Base-by-base conservation (phyloP, 2,888 invertebrate genomes). In the Orthonevra nobilis region DNA sequence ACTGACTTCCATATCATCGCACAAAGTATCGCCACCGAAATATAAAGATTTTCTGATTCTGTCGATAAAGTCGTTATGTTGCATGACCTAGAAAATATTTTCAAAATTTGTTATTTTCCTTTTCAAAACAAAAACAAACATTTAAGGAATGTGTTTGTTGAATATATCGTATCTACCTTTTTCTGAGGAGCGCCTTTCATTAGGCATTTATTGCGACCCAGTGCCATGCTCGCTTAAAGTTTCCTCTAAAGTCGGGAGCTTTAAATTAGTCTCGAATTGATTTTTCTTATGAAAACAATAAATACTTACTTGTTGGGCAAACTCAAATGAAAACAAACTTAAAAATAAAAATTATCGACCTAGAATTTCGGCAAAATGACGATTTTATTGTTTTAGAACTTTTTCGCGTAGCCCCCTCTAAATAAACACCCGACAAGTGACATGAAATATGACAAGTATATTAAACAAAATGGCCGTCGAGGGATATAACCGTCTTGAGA, bases 11-110 rank as follows among this genome's bases (percentile, higher is more conserved):
- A 90, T 96, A 93, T 84, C 96, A 91, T 73, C 95, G 93, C 77
- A 96, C 89, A 85, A 94, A 94, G 81, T 95, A 93, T 93, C 74
- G 92, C 93, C 92, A 68, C 96, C 96, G 89, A 96, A 98, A 87
- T 97, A 97, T 52, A 98, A 90, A 1, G 96, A 94, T 89, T 97
- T 97, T 12, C 93, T 93, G 83, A 98, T 94, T 83, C 97, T 91
- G 84, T 93, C 92, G 81, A 96, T 90, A 85, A 97, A 95, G 83
- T 93, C 93, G 74, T 93, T 92, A 86, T 96, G 95, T 56, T 86
- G 86, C 85, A 88, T 86, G 69, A 87, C 85, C 88, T 88, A 34
- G 0, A 75, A 42, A 34, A 28, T 5, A 42, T 10, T 19, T 38
- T 40, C 5, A 19, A 40, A 44, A 1, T 30, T 46, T 36, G 3